phyloP scores from a whole-genome alignment of 92 coral and sea anemone genomes.

The Zoanthus sociatus region DNA sequence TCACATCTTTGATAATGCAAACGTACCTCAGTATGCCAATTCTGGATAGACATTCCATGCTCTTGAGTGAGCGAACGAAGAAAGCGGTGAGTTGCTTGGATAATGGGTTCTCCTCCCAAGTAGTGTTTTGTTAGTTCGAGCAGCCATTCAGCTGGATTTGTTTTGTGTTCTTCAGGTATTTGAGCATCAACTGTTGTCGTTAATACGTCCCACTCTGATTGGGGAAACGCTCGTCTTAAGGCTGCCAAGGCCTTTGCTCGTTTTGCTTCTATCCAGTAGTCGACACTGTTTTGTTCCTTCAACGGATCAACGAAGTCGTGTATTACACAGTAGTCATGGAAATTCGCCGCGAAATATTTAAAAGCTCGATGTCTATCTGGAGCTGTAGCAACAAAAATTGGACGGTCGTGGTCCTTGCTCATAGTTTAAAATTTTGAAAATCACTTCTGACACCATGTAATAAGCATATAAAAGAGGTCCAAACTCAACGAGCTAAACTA shows the following conservation, averaged over 20 bases:
- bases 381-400: too few relatives aligned
- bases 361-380: too few relatives aligned
- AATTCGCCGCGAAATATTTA: too few relatives aligned
- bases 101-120: conserved; percentile 59
- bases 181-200: background rate
- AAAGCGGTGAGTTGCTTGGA: conserved; percentile 59
- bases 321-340: background rate
- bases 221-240: background rate
- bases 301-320: background rate
- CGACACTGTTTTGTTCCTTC: background rate
- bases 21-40: conserved; percentile 64
- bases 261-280: conserved; percentile 14
- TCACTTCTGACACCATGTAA: too few relatives aligned
- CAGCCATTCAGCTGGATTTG: conserved; percentile 64
- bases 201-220: background rate
- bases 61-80: conserved; percentile 63
- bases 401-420: too few relatives aligned
- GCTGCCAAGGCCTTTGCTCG: background rate
- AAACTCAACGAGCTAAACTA: too few relatives aligned
- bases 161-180: background rate
- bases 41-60: conserved; percentile 74
- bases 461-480: too few relatives aligned
- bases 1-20: conserved; percentile 66
- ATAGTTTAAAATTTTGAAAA: too few relatives aligned
- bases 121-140: conserved; percentile 50